phyloP scores from a whole-genome alignment of 2,888 invertebrate species.

The Polydesmus complanatus region DNA sequence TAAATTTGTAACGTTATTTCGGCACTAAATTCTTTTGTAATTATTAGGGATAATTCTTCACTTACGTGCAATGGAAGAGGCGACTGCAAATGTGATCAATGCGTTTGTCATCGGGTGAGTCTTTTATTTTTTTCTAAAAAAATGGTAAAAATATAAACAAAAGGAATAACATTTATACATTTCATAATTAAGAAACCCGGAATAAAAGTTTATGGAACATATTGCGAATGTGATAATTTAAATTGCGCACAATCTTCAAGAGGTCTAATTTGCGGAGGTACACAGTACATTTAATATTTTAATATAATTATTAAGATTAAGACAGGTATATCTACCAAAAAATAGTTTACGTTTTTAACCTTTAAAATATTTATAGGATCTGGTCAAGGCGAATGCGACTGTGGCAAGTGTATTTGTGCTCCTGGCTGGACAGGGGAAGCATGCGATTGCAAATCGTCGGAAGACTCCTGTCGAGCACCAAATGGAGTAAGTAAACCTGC shows the following conservation, averaged over 20 bases:
- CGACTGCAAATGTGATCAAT: slow-evolving; percentile 16
- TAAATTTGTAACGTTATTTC: too few relatives aligned
- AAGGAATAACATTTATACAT: background rate
- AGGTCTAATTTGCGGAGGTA: slow-evolving; percentile 28
- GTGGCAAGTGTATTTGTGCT: slow-evolving; percentile 47
- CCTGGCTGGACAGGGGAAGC: slow-evolving; percentile 45
- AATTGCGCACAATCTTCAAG: slow-evolving; percentile 37
- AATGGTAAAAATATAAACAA: too few relatives aligned
- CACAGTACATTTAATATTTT: too few relatives aligned
- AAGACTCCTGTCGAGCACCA: slow-evolving; percentile 29
- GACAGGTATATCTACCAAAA: too few relatives aligned
- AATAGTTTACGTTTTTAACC: too few relatives aligned
- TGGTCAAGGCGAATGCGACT: slow-evolving; percentile 48
- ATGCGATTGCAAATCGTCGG: slow-evolving; percentile 45
- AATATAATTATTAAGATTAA: too few relatives aligned
- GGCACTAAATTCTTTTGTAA: too few relatives aligned
- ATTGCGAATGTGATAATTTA: slow-evolving; percentile 42
- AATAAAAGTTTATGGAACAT: slow-evolving; percentile 33
- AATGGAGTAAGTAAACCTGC: too few relatives aligned
- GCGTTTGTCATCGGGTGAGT: slow-evolving; percentile 8
- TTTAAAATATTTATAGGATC: slow-evolving; percentile 42
- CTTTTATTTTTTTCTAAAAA: slow-evolving; percentile 15
- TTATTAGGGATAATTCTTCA: too few relatives aligned
- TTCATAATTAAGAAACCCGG: slow-evolving; percentile 25
- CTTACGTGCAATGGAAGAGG: slow-evolving; percentile 14